Conservation (phyloP, 2,888 invertebrate species). For the Tupiocoris notatus region DNA sequence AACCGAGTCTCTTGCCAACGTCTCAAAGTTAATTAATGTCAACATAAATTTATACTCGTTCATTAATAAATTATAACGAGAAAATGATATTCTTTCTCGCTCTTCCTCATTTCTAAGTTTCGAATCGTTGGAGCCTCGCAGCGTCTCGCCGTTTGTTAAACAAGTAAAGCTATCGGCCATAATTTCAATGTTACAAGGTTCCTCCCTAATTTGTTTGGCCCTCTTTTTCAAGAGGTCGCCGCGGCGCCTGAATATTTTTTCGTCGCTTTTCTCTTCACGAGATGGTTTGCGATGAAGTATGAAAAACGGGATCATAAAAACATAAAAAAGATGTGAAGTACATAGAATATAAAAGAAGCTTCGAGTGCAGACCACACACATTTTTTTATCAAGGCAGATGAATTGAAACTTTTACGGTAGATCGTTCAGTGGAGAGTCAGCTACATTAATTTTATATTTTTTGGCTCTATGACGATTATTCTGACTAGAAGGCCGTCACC, state of each 20-base stretch:
- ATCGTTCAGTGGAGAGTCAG: no score
- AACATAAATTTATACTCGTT: conserved; percentile 41
- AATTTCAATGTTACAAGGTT: background rate
- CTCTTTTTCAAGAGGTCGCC: background rate
- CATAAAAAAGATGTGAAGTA: no score
- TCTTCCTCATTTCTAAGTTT: background rate
- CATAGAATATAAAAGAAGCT: no score
- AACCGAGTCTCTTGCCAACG: conserved; percentile 38
- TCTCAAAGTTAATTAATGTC: conserved; percentile 39
- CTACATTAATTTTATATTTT: no score
- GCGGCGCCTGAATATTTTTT: background rate
- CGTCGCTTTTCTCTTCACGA: no score
- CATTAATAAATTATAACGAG: conserved; percentile 41
- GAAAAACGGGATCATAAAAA: no score
- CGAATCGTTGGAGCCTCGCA: background rate
- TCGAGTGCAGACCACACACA: no score
- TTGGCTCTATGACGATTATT: no score
- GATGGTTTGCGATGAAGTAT: no score
- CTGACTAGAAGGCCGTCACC: no score
- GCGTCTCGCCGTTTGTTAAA: background rate
- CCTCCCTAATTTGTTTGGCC: background rate
- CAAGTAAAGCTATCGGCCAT: background rate
- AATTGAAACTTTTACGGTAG: no score
- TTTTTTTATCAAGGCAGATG: no score
- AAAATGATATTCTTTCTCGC: background rate